phyloP scores from a whole-genome alignment of 2,888 invertebrate genomes.

The Antitype chi region DNA sequence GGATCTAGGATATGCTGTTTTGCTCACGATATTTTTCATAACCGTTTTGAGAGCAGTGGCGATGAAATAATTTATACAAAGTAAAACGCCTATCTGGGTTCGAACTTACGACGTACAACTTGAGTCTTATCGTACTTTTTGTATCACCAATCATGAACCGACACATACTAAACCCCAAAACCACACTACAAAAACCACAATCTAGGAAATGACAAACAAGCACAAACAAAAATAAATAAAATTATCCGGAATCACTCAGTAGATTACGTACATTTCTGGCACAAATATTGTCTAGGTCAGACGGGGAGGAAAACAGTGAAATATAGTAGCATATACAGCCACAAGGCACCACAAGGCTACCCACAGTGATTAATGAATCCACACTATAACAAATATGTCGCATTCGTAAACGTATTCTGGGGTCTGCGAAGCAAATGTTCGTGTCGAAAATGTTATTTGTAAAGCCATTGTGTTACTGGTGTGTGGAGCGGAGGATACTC shows the following conservation, averaged over 20 bases:
- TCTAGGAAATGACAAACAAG: conserved; percentile 40
- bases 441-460: conserved; percentile 61
- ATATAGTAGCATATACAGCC: conserved; percentile 70
- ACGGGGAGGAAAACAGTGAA: conserved; percentile 72
- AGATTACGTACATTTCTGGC: conserved; percentile 77
- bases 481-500: conserved; percentile 20
- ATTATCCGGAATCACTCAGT: conserved; percentile 78
- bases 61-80: no score
- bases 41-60: no score
- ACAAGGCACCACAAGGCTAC: conserved; percentile 68
- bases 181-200: conserved; percentile 21
- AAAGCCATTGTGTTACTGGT: conserved; percentile 50
- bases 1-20: no score
- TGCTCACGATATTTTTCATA: no score
- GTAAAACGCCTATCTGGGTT: no score
- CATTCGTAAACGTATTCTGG: conserved; percentile 70
- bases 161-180: conserved; percentile 6
- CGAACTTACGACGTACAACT: no score
- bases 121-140: not conserved
- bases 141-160: not conserved
- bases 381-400: conserved; percentile 81
- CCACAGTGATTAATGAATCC: conserved; percentile 82
- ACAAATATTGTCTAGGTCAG: conserved; percentile 74
- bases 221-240: conserved; percentile 70
- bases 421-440: conserved; percentile 56